Evolutionary conservation across 2,888 invertebrate genomes (phyloP).

Genomic region (Siphlonurus alternatus): DNA sequence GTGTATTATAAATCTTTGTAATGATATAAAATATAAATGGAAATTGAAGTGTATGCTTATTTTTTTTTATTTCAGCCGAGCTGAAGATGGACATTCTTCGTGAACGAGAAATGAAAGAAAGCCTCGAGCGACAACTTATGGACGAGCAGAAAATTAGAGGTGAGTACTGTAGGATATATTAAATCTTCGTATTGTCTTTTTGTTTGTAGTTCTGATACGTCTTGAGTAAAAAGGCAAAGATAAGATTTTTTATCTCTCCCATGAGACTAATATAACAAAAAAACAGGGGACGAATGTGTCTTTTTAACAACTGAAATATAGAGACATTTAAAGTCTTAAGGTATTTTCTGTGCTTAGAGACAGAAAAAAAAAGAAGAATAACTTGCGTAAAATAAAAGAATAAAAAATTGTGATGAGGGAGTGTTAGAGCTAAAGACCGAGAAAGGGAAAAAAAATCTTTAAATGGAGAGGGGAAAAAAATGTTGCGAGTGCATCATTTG

Average conservation of each 20-base stretch:
- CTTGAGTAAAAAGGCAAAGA: neutral
- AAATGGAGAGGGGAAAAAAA: too few relatives aligned
- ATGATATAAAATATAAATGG: neutral
- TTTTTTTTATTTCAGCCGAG: constrained; percentile 61
- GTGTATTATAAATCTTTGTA: too few relatives aligned
- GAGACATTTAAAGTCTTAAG: neutral
- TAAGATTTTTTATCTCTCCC: neutral
- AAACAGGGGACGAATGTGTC: neutral
- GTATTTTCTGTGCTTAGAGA: neutral
- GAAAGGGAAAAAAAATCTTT: neutral
- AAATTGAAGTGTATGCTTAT: too few relatives aligned
- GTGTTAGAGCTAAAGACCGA: neutral
- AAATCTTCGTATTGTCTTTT: neutral
- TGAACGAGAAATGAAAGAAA: constrained; percentile 86
- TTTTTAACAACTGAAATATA: neutral
- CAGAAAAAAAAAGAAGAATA: neutral
- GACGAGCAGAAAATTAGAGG: constrained; percentile 92
- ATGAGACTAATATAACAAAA: neutral
- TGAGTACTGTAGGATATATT: constrained; percentile 34
- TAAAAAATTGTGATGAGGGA: constrained; percentile 1
- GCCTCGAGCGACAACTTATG: constrained; percentile 77
- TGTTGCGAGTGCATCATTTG: neutral
- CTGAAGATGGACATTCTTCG: constrained; percentile 88
- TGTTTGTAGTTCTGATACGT: neutral
- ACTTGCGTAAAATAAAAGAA: neutral